These are phyloP conservation scores for Callospermophilus lateralis DNA, from an alignment of 2,113 vertebrate genomes.

Conservation along the genomic window DNA sequence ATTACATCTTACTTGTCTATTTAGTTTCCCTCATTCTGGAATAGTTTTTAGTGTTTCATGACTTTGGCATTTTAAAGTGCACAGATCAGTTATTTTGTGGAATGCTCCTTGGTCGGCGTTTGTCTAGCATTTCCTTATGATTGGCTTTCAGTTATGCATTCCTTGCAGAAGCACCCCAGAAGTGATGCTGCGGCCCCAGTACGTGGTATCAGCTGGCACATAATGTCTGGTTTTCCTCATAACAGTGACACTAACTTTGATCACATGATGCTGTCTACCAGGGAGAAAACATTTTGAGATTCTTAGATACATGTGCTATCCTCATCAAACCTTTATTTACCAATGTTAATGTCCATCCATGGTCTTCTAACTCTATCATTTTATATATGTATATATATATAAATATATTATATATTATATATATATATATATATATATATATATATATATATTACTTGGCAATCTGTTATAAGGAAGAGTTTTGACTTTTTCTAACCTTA, in stretches of 20 bases:
- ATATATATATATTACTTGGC: background rate
- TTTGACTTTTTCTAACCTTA: background rate
- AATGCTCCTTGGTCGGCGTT: background rate
- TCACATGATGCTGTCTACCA: background rate
- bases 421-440: no score
- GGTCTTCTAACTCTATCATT: background rate
- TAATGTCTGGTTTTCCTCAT: background rate
- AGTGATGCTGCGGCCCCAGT: background rate
- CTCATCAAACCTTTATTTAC: background rate
- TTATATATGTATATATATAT: background rate
- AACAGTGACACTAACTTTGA: background rate
- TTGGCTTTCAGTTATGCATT: background rate
- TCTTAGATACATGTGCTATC: background rate
- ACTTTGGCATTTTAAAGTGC: background rate
- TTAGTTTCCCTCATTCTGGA: slow-evolving; percentile 34
- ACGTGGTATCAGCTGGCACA: background rate
- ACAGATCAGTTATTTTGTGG: background rate
- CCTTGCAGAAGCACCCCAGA: background rate
- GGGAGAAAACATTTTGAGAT: background rate
- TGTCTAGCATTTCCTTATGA: background rate
- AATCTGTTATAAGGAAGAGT: background rate
- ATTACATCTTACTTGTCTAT: background rate
- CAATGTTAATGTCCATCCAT: background rate
- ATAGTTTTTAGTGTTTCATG: background rate
- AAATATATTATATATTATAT: no score